Evolutionary conservation across 1,140 invertebrate species (phyloP), one percentile per base, ranked within the genome.

Genomic region (Subanguina moxae): DNA sequence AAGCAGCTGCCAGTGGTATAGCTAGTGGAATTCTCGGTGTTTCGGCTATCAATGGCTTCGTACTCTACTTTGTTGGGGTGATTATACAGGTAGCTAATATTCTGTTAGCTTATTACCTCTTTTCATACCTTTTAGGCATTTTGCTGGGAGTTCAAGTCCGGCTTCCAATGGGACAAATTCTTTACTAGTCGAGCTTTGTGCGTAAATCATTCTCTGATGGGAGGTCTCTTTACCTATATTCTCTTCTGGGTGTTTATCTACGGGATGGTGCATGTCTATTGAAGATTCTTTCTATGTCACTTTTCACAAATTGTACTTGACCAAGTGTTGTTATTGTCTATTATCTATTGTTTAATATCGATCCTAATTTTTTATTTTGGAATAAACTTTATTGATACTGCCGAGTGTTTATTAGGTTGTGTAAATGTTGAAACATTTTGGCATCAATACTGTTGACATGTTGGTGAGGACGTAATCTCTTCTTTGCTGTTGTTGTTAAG

Each of bases 161-260:
- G 71, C 19, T 74, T 77, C 48, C 64, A 69, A 56, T 76, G 75
- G 75, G 32, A 38, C 15, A 62, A 15, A 21, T 76, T 64, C 32
- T 76, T 76, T 43, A 42, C 45, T 1, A 70, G 59, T 56, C 65
- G 75, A 52, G 61, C 67, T 11, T 58, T 77, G 13, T 46, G 52
- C 15, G 1, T 73, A 25, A 73, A 48, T n/a, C 76, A 80, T 72
- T 83, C 83, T 21, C 61, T 84, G 25, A 80, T 82, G 52, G 76
- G 80, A 21, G 83, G 83, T 23, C 64, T 84, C 11, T 81, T 84
- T 69, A 84, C 83, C 32, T 84, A 84, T 68, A 77, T 84, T 66
- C 72, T 84, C 0, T 84, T 84, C 58, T 84, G 83, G 83, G 83
- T 84, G 21, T 84, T 84, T 74, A 67, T 84, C 23, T 84, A 84